phyloP scores from a whole-genome alignment of 2,797 vertebrate species.

The Mormyrops attenuatus region DNA sequence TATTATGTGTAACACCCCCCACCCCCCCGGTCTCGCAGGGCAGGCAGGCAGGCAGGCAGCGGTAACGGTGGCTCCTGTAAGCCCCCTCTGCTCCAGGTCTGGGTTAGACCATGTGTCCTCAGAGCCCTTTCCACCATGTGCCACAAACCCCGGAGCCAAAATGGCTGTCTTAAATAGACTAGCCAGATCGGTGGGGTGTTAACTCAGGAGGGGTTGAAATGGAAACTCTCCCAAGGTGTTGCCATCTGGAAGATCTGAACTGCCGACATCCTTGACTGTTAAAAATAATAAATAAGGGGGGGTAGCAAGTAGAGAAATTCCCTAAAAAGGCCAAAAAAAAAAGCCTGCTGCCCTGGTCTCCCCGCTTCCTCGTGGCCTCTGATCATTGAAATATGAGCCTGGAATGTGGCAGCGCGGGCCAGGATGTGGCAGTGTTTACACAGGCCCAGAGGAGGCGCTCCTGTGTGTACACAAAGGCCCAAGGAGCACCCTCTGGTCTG shows the following conservation, averaged over 20 bases:
- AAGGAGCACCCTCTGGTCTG: background rate
- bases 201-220: background rate
- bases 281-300: background rate
- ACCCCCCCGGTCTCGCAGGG: background rate
- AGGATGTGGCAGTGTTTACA: background rate
- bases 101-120: background rate
- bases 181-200: constrained; percentile 25
- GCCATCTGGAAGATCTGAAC: constrained; percentile 44
- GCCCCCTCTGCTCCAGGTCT: background rate
- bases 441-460: background rate
- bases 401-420: background rate
- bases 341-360: background rate
- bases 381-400: background rate
- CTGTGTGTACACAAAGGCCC: background rate
- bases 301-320: background rate
- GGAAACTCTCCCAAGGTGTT: constrained; percentile 39
- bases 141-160: constrained; percentile 17
- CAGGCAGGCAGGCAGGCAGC: background rate
- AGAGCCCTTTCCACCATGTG: background rate
- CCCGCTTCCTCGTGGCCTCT: background rate
- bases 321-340: background rate
- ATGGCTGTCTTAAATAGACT: constrained; percentile 40
- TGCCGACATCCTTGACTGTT: background rate
- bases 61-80: background rate
- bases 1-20: background rate